phyloP scores from a whole-genome alignment of 2,888 invertebrate species.

The Fragum fragum region DNA sequence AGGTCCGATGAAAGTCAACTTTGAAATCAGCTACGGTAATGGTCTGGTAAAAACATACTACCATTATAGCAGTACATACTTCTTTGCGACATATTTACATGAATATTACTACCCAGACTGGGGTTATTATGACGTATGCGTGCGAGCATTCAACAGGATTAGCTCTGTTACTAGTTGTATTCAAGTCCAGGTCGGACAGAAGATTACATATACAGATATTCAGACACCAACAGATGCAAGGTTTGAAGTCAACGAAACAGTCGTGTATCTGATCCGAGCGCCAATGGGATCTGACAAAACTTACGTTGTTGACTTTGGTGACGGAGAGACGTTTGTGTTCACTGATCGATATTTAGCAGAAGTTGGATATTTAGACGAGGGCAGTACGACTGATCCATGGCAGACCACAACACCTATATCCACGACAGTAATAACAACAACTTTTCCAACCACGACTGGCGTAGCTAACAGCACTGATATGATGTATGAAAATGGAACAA shows the following conservation, averaged over 20 bases:
- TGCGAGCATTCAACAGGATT: conserved; percentile 80
- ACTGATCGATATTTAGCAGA: conserved; percentile 65
- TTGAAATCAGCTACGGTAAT: conserved; percentile 80
- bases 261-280: conserved; percentile 74
- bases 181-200: conserved; percentile 81
- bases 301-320: conserved; percentile 77
- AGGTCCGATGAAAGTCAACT: conserved; percentile 75
- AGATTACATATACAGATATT: conserved; percentile 82
- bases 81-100: conserved; percentile 72
- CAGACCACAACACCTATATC: conserved; percentile 29
- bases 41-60: conserved; percentile 66
- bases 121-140: conserved; percentile 82
- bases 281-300: conserved; percentile 81
- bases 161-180: conserved; percentile 69
- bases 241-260: conserved; percentile 67
- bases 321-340: conserved; percentile 74
- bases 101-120: conserved; percentile 79
- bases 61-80: conserved; percentile 58
- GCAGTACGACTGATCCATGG: conserved; percentile 24
- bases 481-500: not conserved
- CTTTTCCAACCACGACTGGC: not conserved
- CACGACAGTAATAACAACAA: not conserved
- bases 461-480: not conserved
- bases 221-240: conserved; percentile 71
- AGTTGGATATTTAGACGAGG: conserved; percentile 41